Percentiles rank a stretch among this genome's conserved stretches.
Evolutionary conservation across 2,888 invertebrate genomes (phyloP).

Genomic region (Celastrina argiolus): DNA sequence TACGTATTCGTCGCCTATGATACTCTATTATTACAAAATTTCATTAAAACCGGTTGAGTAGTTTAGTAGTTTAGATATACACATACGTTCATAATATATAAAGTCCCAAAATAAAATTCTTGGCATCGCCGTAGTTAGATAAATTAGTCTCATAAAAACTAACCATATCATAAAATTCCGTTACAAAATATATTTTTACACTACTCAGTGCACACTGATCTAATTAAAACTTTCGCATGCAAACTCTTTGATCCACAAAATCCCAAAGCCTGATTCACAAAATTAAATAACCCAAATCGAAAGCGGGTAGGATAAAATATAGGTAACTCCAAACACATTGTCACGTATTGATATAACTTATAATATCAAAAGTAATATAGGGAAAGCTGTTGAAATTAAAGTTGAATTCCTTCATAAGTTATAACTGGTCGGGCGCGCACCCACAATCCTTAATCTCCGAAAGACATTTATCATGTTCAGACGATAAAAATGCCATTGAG

Average conservation of each 20-base stretch:
- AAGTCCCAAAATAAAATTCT: too few species aligned
- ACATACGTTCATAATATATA: too few species aligned
- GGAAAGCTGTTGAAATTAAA: conserved; percentile 22
- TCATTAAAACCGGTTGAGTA: too few species aligned
- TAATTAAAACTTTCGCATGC: neutral
- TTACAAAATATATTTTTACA: too few species aligned
- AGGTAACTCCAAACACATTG: conserved; percentile 13
- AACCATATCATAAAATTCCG: too few species aligned
- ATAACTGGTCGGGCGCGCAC: conserved; percentile 42
- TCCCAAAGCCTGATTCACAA: neutral
- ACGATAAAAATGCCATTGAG: conserved; percentile 74
- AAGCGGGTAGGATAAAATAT: conserved; percentile 10
- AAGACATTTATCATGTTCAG: conserved; percentile 75
- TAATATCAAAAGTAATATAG: conserved; percentile 12
- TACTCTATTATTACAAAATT: too few species aligned
- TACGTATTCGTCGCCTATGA: too few species aligned
- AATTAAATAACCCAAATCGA: neutral
- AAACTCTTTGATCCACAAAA: neutral
- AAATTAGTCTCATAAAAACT: too few species aligned
- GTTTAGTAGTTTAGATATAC: too few species aligned
- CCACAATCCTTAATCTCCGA: conserved; percentile 62
- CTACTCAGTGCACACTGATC: neutral
- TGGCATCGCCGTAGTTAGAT: too few species aligned
- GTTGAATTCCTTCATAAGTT: conserved; percentile 22
- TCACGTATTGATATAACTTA: conserved; percentile 13